A percentile compares a stretch with the other conserved stretches of the same genome.
phyloP scores from a whole-genome alignment of 2,113 vertebrate genomes.

The Illadopsis cleaveri region DNA sequence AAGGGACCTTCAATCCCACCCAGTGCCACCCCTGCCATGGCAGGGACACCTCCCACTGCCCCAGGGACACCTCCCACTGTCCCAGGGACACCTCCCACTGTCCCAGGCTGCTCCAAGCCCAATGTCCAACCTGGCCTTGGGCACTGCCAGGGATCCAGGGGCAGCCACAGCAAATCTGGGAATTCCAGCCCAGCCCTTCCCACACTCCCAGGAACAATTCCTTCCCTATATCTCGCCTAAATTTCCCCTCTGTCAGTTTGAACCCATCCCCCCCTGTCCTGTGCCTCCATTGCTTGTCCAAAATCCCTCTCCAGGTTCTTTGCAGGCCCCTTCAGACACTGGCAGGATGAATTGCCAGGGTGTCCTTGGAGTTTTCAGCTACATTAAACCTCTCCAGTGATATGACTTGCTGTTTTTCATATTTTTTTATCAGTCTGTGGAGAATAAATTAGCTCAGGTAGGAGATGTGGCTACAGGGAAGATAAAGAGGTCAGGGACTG shows the following conservation, averaged over 20 bases:
- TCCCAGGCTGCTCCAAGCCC: neutral
- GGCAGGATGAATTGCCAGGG: neutral
- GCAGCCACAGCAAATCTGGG: neutral
- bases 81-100: too few species aligned
- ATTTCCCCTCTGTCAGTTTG: neutral
- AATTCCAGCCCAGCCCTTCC: rapidly evolving
- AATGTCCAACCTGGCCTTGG: neutral
- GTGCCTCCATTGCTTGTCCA: neutral
- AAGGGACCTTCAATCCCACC: neutral
- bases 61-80: neutral
- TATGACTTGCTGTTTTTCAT: neutral
- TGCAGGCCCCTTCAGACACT: neutral
- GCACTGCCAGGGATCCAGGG: neutral
- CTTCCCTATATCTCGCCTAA: neutral
- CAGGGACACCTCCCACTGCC: neutral
- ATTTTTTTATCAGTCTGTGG: neutral
- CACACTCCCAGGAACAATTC: neutral
- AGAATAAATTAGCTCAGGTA: neutral
- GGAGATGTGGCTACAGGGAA: neutral
- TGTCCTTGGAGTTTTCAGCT: neutral
- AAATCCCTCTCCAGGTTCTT: neutral
- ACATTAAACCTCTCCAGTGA: neutral
- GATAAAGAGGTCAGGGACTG: neutral
- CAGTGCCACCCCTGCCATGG: rapidly evolving
- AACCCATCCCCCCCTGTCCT: neutral